Base-by-base conservation (phyloP, 2,113 vertebrate genomes). In the Illadopsis cleaveri region DNA sequence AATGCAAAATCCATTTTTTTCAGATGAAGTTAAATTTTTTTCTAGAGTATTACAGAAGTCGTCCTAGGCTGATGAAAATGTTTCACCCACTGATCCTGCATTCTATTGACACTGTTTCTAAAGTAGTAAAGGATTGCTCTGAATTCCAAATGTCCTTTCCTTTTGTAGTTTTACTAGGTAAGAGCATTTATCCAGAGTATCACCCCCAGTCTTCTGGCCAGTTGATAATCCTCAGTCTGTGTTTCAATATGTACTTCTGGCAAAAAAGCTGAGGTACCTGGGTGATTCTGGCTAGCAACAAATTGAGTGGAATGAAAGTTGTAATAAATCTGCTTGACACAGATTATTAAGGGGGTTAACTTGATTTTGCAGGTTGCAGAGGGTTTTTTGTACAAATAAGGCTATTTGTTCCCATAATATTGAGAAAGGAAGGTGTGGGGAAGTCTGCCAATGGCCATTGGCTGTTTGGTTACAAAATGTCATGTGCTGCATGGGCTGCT, bases 401-500 rank as follows among this genome's bases (percentile, higher is more conserved):
- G 33, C 53, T 88, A 69, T 93, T 94, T 94, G 86, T 91, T 92
- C 28, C 30, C 70, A 19, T 94, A 86, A 82, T 81, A 80, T 17
- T 90, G 72, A 88, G 79, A 44, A 81, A 35, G 70, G 50, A 33
- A 58, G 44, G 47, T 21, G 12, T 62, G 80, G 50, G 62, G 72
- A 88, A 85, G 44, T 27, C 80, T 96, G 89, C 83, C 87, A 84
- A 5, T 86, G 72, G 27, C 82, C 70, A 78, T 47, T 97, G 93
- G 95, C 93, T 94, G 4, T 96, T 88, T 96, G 90, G 78, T 97
- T 97, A 96, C 90, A 96, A 93, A 97, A 69, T 83, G 87, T 81
- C 76, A 54, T 94, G 95, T 91, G 80, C 95, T 98, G 64, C 96
- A 98, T 96, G 98, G 98, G 82, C 97, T 97, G 51, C 94, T 98